These are phyloP conservation scores for Kuschelorhynchus macadamiae DNA, from an alignment of 2,888 invertebrate species.

Conservation along the genomic window DNA sequence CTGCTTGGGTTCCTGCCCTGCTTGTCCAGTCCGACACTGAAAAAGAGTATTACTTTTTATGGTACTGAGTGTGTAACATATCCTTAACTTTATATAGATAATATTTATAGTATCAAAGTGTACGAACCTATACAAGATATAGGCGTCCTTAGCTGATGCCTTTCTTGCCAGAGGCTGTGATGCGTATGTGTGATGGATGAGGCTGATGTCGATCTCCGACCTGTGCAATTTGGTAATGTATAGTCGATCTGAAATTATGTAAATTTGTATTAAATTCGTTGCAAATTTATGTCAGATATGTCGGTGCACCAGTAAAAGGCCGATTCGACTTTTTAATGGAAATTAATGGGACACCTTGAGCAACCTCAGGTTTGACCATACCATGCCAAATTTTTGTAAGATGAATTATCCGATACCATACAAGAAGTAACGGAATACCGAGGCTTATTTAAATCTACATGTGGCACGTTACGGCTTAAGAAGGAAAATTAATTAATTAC, in stretches of 20 bases:
- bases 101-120: conserved; percentile 1
- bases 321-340: conserved; percentile 42
- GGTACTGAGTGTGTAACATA: too few relatives aligned
- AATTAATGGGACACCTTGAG: conserved; percentile 50
- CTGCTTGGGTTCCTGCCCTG: too few relatives aligned
- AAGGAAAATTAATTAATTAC: conserved; percentile 3
- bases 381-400: conserved; percentile 38
- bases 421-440: conserved; percentile 1
- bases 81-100: conserved; percentile 3
- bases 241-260: conserved; percentile 62
- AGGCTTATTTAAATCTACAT: not conserved
- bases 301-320: conserved; percentile 39
- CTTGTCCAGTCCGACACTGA: too few relatives aligned
- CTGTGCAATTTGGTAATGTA: conserved; percentile 58
- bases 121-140: conserved; percentile 53
- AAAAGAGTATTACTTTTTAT: too few relatives aligned
- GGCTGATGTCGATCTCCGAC: conserved; percentile 58
- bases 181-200: conserved; percentile 52
- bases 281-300: conserved; percentile 44
- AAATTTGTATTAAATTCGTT: conserved; percentile 45
- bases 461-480: not conserved
- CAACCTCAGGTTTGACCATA: conserved; percentile 29
- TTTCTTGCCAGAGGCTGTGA: conserved; percentile 60
- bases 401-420: conserved; percentile 33
- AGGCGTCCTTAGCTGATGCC: conserved; percentile 55